A percentile compares a stretch with the other conserved stretches of the same genome.
Conservation (phyloP, 2,113 vertebrate species). For the Phaetusa simplex region DNA sequence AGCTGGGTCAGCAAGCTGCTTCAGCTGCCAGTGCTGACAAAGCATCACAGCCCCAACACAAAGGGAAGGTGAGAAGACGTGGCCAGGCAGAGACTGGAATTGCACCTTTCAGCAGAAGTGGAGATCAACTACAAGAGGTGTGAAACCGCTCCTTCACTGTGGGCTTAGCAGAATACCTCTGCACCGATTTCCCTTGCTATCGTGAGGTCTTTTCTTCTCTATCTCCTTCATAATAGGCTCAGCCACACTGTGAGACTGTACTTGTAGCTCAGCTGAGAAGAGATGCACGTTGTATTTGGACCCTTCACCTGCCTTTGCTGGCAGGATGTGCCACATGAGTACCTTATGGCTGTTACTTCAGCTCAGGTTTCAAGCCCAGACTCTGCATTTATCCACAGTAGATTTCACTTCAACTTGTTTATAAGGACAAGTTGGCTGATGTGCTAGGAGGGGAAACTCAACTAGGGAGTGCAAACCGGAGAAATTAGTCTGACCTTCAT, state of each 20-base stretch:
- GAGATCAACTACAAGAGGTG: not conserved
- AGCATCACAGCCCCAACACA: not conserved
- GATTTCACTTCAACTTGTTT: not conserved
- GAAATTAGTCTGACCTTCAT: not conserved
- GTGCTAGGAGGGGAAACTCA: not conserved
- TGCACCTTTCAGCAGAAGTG: not conserved
- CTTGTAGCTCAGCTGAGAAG: not conserved
- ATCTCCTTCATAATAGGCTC: not conserved
- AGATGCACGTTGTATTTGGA: not conserved
- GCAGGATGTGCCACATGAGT: not conserved
- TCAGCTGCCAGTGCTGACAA: not conserved
- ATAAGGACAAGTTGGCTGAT: not conserved
- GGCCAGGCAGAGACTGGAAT: not conserved
- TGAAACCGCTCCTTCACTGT: fast-evolving
- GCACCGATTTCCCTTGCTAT: not conserved
- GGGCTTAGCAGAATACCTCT: not conserved
- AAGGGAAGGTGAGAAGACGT: not conserved
- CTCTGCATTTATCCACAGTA: not conserved
- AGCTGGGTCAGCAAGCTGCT: not conserved
- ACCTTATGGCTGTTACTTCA: not conserved
- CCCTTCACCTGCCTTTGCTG: not conserved
- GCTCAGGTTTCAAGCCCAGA: not conserved
- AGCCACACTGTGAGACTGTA: not conserved
- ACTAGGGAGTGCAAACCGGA: not conserved
- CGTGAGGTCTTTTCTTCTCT: not conserved